Evolutionary conservation across 2,888 invertebrate species (phyloP).

Genomic region (Chymomyza procnemis): DNA sequence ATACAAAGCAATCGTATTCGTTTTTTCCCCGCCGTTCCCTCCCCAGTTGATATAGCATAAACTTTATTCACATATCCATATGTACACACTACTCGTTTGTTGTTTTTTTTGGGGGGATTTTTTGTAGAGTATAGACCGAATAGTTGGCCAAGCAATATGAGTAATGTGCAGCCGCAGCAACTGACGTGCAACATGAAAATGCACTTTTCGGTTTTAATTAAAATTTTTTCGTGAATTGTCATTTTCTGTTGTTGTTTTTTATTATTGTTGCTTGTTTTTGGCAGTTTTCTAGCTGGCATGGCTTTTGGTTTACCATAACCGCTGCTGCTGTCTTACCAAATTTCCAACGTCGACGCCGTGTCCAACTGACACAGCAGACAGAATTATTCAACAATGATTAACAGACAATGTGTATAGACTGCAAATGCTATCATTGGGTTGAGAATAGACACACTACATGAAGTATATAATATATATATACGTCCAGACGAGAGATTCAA

Average conservation of each 20-base stretch:
- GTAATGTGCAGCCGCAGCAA: constrained; percentile 29
- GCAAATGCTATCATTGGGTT: background rate
- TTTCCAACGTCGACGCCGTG: background rate
- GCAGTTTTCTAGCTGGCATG: background rate
- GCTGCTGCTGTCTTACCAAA: background rate
- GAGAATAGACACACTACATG: no score
- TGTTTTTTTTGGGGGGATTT: no score
- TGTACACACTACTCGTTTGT: no score
- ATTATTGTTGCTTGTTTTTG: background rate
- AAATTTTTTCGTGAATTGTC: constrained; percentile 62
- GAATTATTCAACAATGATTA: background rate
- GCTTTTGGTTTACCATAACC: background rate
- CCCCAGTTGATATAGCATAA: no score
- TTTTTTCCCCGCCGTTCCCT: no score
- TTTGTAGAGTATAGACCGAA: background rate
- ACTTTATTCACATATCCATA: no score
- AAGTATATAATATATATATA: no score
- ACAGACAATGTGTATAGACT: background rate
- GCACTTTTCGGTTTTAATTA: constrained; percentile 73
- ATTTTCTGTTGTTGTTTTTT: constrained; percentile 35
- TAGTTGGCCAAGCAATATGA: background rate
- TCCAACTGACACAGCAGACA: no score
- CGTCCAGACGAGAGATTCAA: background rate
- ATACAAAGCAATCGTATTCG: background rate
- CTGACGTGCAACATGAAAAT: constrained; percentile 73